phyloP scores from a whole-genome alignment of 2,888 invertebrate genomes.

The Sesia apiformis region DNA sequence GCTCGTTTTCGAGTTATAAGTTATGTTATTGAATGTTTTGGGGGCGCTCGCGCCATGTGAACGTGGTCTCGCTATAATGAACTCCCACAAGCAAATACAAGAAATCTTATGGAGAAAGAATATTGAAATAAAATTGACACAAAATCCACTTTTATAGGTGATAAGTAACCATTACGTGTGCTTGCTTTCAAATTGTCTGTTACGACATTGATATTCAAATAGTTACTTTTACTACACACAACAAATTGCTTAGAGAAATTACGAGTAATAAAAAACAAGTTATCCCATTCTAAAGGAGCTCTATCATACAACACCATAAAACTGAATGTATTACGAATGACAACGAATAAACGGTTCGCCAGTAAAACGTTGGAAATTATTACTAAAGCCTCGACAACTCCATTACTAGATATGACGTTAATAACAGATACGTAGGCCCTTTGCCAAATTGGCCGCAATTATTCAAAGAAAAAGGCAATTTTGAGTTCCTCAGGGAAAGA shows the following conservation, averaged over 20 bases:
- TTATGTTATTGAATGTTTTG: conserved; percentile 68
- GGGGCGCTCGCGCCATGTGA: conserved; percentile 45
- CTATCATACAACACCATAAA: too few relatives aligned
- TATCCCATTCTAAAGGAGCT: too few relatives aligned
- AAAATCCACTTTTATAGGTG: conserved; percentile 31
- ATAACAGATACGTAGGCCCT: conserved; percentile 28
- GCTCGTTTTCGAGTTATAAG: conserved; percentile 61
- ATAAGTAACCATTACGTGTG: conserved; percentile 19
- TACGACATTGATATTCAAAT: too few relatives aligned
- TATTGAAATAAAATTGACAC: conserved; percentile 46
- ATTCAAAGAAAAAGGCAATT: conserved; percentile 32
- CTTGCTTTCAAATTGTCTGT: too few relatives aligned
- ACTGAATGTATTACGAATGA: too few relatives aligned
- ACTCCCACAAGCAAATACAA: conserved; percentile 24
- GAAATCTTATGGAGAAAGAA: conserved; percentile 27
- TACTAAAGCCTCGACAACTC: conserved; percentile 27
- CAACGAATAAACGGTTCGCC: conserved; percentile 11
- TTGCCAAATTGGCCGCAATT: conserved; percentile 54
- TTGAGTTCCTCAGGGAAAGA: conserved; percentile 12
- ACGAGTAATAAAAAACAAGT: too few relatives aligned
- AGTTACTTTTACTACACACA: too few relatives aligned
- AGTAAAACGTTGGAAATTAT: conserved; percentile 37
- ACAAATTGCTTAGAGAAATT: too few relatives aligned
- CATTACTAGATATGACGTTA: conserved; percentile 43
- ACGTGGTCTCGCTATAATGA: conserved; percentile 18